Evolutionary conservation across 2,888 invertebrate genomes (phyloP), one percentile per base, ranked within the genome.

Genomic region (Phytoseiulus persimilis): DNA sequence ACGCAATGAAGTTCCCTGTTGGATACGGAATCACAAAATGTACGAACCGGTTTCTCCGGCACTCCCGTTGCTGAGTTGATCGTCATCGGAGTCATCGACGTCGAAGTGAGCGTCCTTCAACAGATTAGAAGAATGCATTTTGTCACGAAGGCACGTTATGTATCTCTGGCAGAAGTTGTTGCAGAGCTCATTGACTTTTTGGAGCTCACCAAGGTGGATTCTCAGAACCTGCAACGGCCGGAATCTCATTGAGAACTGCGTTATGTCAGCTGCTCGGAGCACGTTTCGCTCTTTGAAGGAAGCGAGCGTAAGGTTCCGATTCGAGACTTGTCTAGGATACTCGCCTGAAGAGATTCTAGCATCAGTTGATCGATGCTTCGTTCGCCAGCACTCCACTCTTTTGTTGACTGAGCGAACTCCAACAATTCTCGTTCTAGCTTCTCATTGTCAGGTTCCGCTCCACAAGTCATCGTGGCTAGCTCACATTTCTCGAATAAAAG

Each of bases 401-500:
- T 95, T 94, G 96, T 96, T 92, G 96, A 96, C 93, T 96, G 96
- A 91, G 97, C 96, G 94, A 97, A 97, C 90, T 96, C 96, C 93
- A 95, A 94, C 91, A 96, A 93, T 94, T 98, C 97, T 92, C 97
- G 95, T 92, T 96, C 97, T 94, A 98, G 97, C 91, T 97, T 96
- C 93, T 97, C 96, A 91, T 95, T 95, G 91, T 95, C 95, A 90
- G 96, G 96, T 32, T 87, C 87, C 90, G 96, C 95, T 93, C 98
- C 97, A 90, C 96, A 95, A 90, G 96, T 96, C 91, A 96, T 97
- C 31, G 98, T 98, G 32, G 98, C 98, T 92, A 97, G 95, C 94
- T 98, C 98, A 94, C 98, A 98, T 94, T 98, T 95, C 94, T 98
- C 98, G 93, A 98, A 95, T 32, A 98, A 95, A 90, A 98, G 94